Evolutionary conservation across 2,797 vertebrate species (phyloP).

Genomic region (Agapornis canus): DNA sequence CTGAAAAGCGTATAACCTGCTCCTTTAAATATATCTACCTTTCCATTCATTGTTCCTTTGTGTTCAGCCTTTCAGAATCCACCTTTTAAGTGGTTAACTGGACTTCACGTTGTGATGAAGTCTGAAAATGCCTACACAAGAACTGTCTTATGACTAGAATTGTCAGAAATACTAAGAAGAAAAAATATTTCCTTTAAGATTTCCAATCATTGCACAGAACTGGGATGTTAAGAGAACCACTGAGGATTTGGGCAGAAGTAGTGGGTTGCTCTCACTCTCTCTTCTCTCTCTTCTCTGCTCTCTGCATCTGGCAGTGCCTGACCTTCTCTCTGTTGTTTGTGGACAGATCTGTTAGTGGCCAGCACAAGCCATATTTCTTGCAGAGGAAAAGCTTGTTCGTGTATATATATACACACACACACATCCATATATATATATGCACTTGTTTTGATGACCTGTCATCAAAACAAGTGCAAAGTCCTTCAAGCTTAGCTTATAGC

Average conservation of each 20-base stretch:
- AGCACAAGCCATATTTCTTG: background rate
- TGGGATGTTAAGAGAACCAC: background rate
- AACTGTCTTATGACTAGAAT: background rate
- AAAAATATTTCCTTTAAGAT: background rate
- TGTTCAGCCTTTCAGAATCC: background rate
- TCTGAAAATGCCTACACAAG: background rate
- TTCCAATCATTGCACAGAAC: background rate
- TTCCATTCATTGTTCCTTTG: background rate
- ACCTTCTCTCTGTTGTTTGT: background rate
- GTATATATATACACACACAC: too few species aligned
- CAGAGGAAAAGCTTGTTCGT: background rate
- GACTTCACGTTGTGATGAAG: background rate
- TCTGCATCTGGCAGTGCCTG: background rate
- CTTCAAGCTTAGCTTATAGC: background rate
- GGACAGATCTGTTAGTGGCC: background rate
- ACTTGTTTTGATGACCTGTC: too few species aligned
- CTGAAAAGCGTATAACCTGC: background rate
- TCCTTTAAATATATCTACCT: background rate
- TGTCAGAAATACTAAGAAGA: background rate
- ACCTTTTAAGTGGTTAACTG: background rate
- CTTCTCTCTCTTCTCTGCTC: background rate
- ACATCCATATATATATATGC: too few species aligned
- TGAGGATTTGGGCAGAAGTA: background rate
- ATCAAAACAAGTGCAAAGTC: conserved; percentile 27
- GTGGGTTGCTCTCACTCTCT: background rate